A percentile compares a stretch with the other conserved stretches of the same genome.
Conservation (phyloP, 2,797 vertebrate genomes). For the Nyctalus aviator region DNA sequence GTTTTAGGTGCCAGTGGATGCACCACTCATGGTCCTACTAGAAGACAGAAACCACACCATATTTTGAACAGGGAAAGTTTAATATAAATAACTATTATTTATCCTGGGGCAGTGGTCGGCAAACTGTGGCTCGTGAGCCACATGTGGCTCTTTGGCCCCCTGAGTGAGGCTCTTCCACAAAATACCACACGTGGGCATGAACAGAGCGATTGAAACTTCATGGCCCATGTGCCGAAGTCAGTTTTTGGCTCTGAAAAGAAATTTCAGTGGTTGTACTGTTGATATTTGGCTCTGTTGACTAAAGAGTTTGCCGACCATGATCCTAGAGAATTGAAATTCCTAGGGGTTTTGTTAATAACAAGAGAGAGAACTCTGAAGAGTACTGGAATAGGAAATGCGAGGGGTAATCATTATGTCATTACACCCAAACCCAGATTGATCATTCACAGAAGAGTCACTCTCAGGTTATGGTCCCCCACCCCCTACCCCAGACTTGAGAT, state of each 20-base stretch:
- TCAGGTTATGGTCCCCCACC: rapidly evolving
- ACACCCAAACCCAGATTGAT: background rate
- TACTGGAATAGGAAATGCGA: background rate
- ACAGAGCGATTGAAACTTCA: no score
- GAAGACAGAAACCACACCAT: background rate
- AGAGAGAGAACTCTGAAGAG: background rate
- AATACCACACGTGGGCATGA: no score
- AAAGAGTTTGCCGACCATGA: no score
- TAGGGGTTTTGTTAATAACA: background rate
- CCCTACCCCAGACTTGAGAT: background rate
- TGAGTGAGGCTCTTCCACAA: no score
- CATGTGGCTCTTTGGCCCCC: no score
- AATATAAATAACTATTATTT: background rate
- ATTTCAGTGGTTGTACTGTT: no score
- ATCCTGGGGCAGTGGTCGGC: no score
- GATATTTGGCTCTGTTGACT: no score
- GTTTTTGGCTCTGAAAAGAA: no score
- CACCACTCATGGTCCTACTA: background rate
- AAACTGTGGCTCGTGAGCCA: no score
- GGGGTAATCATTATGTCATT: background rate
- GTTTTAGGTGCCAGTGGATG: background rate
- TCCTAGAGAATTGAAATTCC: background rate
- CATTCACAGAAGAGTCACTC: background rate
- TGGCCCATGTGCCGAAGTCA: no score
- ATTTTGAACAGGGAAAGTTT: background rate